Base-by-base conservation (phyloP, 2,113 vertebrate genomes). In the Epinephelus cyanopodus region DNA sequence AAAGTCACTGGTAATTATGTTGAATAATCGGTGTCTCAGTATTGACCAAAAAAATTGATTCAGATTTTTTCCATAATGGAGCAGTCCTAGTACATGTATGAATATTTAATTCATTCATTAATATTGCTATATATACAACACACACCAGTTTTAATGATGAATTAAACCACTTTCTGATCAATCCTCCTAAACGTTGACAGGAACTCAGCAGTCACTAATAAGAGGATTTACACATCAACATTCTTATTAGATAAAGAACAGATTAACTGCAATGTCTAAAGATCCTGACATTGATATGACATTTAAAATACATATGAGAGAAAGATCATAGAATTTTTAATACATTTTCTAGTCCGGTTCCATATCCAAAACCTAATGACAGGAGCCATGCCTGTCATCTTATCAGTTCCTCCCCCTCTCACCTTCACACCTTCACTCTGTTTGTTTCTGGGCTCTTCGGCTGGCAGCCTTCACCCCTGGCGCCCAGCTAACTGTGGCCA, bases 401-500 rank as follows among this genome's bases (percentile, higher is more conserved):
- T 25, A 54, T 52, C 5, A 27, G 17, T 25, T 45, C 12, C 61
- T n/a, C 48, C 12, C 18, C 23, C 56, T 42, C 23, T 54, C 21
- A 14, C 27, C 56, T 86, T 17, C 57, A 0, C 42, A 6, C 3
- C 37, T 13, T 5, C 11, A 37, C 37, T 53, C 60, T 60, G 27
- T 42, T 57, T 63, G 45, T 68, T 58, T 72, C 14, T 56, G 76
- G 56, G 25, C 25, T 23, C 63, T 71, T 15, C 2, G 21, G 39
- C 74, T 74, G 68, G 37, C 74, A 66, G 62, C 39, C 33, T 29
- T 57, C 17, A 69, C 71, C 67, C 60, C 80, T 56, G 61, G 47
- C 53, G 23, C 45, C 47, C 53, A 0, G 75, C 42, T 42, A 47
- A 68, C 58, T 61, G 68, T 54, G 50, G 67, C 72, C 74, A 52